These are phyloP conservation scores for Tetanocera ferruginea DNA, from an alignment of 2,888 invertebrate species.

Conservation along the genomic window DNA sequence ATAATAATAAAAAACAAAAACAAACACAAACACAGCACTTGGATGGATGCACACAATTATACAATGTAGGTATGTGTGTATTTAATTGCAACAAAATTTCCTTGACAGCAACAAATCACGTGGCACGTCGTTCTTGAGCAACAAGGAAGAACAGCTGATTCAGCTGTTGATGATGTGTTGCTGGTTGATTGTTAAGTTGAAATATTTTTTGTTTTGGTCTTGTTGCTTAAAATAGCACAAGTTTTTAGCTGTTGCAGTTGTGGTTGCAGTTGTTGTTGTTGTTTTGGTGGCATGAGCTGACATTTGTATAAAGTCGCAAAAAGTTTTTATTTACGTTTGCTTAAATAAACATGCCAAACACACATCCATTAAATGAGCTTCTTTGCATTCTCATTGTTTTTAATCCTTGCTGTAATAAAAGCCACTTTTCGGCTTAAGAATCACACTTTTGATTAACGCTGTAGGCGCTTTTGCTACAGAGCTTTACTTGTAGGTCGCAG, in stretches of 20 bases:
- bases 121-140: not conserved
- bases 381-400: not conserved
- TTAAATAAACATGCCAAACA: not conserved
- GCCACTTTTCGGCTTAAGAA: no score
- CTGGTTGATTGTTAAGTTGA: no score
- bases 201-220: not conserved
- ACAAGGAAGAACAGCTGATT: slow-evolving; percentile 12
- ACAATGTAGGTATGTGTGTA: no score
- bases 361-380: not conserved
- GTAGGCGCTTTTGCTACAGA: no score
- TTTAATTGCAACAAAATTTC: not conserved
- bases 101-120: not conserved
- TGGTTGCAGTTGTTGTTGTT: not conserved
- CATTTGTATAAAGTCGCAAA: not conserved
- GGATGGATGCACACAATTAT: not conserved
- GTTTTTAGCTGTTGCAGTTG: not conserved
- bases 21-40: not conserved
- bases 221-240: not conserved
- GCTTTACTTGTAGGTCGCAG: no score
- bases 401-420: not conserved
- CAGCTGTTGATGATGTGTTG: not conserved
- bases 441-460: no score
- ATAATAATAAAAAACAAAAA: not conserved
- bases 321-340: not conserved
- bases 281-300: not conserved